A percentile compares a stretch with the other conserved stretches of the same genome.
Evolutionary conservation across 2,888 invertebrate species (phyloP).

Genomic region (Exocentrus adspersus): DNA sequence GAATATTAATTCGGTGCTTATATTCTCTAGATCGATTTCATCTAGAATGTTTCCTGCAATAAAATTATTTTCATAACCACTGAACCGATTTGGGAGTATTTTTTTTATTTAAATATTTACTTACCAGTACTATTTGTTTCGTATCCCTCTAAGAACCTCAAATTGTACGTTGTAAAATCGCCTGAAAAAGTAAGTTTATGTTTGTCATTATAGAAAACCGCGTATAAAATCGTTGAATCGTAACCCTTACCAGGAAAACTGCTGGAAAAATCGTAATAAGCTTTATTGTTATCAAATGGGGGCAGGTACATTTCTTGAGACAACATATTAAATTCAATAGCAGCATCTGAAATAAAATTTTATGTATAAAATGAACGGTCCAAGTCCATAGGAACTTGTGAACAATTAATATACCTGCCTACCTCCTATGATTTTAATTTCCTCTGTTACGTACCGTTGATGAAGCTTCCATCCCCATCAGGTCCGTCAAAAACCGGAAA

Average conservation of each 20-base stretch:
- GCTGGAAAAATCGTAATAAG: slow-evolving; percentile 32
- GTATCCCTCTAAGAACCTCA: slow-evolving; percentile 30
- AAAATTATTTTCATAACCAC: too few species aligned
- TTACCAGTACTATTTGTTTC: slow-evolving; percentile 22
- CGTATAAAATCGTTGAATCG: too few species aligned
- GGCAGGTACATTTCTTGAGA: slow-evolving; percentile 39
- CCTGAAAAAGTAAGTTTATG: slow-evolving; percentile 10
- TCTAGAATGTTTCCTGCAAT: slow-evolving; percentile 17
- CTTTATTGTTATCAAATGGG: slow-evolving; percentile 32
- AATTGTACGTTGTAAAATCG: slow-evolving; percentile 31
- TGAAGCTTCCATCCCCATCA: slow-evolving; percentile 29
- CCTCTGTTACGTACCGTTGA: slow-evolving; percentile 18
- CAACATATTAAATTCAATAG: slow-evolving; percentile 20
- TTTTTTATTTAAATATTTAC: too few species aligned
- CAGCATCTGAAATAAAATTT: slow-evolving; percentile 27
- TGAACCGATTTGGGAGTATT: too few species aligned
- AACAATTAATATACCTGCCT: too few species aligned
- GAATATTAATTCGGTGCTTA: slow-evolving; percentile 34
- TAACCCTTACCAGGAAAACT: slow-evolving; percentile 30
- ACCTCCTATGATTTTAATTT: neutral
- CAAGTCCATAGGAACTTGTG: too few species aligned
- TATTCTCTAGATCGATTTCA: slow-evolving; percentile 29
- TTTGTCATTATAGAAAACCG: too few species aligned
- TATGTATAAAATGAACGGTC: neutral
- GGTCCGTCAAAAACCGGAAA: slow-evolving; percentile 36